Conservation (phyloP, 1,140 invertebrate genomes). For the Acyrthosiphon pisum region DNA sequence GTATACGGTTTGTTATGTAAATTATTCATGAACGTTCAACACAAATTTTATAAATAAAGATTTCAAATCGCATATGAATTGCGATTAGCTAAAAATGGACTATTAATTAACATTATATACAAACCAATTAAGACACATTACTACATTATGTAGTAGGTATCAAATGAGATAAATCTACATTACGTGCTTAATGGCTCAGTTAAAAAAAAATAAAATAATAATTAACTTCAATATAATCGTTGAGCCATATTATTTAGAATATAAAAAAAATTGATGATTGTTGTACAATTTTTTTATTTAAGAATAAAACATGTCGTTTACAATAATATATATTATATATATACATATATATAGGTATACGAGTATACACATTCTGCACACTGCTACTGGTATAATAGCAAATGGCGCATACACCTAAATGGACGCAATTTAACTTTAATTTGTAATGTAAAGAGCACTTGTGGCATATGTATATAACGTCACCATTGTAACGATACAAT, state of each 20-base stretch:
- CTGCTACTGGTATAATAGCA: neutral
- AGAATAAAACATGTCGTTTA: neutral
- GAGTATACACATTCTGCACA: neutral
- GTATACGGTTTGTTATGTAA: neutral
- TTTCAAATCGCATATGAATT: too few relatives aligned
- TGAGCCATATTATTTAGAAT: neutral
- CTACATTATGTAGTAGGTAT: neutral
- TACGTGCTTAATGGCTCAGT: neutral
- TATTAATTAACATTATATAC: neutral
- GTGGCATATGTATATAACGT: neutral
- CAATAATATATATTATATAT: neutral
- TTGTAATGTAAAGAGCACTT: slow-evolving; percentile 9
- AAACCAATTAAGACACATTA: neutral
- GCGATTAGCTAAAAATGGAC: neutral
- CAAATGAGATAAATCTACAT: neutral
- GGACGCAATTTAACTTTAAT: slow-evolving; percentile 7
- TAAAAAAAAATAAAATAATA: neutral
- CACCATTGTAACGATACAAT: neutral
- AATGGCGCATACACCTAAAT: neutral
- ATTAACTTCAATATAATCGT: neutral
- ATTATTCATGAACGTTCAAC: neutral
- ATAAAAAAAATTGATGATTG: neutral
- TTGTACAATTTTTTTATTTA: neutral
- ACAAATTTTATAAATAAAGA: neutral
- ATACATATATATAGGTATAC: neutral